A percentile compares a stretch with the other conserved stretches of the same genome.
Evolutionary conservation across 2,113 vertebrate genomes (phyloP).

Genomic region (Amphiprion ocellaris): DNA sequence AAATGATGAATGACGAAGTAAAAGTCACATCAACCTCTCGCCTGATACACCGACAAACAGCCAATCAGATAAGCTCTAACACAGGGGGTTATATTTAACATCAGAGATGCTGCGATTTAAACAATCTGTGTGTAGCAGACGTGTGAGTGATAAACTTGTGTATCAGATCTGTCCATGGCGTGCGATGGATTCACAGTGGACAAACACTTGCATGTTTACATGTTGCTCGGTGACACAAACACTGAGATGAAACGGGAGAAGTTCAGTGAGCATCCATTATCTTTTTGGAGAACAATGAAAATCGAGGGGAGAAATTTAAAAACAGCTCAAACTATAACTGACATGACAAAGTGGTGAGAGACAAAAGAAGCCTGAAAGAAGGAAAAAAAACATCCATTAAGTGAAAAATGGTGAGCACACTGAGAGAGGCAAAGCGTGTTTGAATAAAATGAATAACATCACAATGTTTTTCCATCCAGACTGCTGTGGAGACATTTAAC

Average conservation of each 20-base stretch:
- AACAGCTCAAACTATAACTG: conserved; percentile 11
- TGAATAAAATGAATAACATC: conserved; percentile 1
- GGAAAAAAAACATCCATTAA: conserved; percentile 9
- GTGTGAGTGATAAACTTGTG: not conserved
- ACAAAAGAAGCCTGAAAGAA: conserved; percentile 2
- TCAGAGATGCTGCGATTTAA: conserved; percentile 27
- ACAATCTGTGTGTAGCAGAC: conserved; percentile 1
- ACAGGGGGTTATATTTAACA: conserved; percentile 11
- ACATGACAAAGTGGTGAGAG: conserved; percentile 4
- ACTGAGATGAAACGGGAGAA: not conserved
- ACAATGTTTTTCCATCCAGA: too few relatives aligned
- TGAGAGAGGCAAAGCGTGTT: not conserved
- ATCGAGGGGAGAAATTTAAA: not conserved
- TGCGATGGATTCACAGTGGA: not conserved
- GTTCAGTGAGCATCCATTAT: not conserved
- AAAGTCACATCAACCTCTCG: conserved; percentile 5
- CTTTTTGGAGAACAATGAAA: not conserved
- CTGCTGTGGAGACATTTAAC: not conserved
- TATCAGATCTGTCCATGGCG: conserved; percentile 2
- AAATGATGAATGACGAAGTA: conserved; percentile 10
- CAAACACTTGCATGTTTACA: too few relatives aligned
- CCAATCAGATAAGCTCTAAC: conserved; percentile 14
- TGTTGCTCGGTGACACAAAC: not conserved
- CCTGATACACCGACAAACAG: conserved; percentile 9
- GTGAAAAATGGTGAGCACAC: conserved; percentile 6